Conservation (phyloP, 2,113 vertebrate species). For the Hiodon tergisus region DNA sequence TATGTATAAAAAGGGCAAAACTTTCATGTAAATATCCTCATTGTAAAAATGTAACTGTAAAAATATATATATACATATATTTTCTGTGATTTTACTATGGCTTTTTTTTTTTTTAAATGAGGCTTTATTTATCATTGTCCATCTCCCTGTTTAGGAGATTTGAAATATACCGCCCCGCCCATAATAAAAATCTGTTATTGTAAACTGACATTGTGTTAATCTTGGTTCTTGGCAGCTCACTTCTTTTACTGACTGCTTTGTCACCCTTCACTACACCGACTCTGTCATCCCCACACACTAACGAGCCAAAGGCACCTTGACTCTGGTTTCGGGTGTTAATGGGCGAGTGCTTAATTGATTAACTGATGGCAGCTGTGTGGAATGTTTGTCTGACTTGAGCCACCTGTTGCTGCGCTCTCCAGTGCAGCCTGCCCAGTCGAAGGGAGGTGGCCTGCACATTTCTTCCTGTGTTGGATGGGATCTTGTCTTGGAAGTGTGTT, state of each 20-base stretch:
- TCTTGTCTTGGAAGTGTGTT: neutral
- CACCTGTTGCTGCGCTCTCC: constrained; percentile 24
- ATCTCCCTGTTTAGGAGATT: constrained; percentile 58
- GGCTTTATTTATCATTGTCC: constrained; percentile 83
- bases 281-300: too few species aligned
- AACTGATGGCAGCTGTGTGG: constrained; percentile 3
- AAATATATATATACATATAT: constrained; percentile 51
- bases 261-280: neutral
- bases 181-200: constrained; percentile 70
- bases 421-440: neutral
- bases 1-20: constrained; percentile 53
- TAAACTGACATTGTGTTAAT: constrained; percentile 1
- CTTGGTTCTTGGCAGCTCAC: neutral
- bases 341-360: constrained; percentile 13
- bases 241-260: neutral
- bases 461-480: neutral
- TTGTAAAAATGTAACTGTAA: constrained; percentile 82
- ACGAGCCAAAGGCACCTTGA: too few species aligned
- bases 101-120: constrained; percentile 58
- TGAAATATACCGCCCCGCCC: constrained; percentile 59
- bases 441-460: neutral
- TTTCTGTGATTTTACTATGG: constrained; percentile 26
- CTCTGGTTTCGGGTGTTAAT: neutral
- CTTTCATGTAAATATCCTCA: constrained; percentile 75
- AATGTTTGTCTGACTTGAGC: constrained; percentile 8